Evolutionary conservation across 2,888 invertebrate genomes (phyloP), one percentile per base, ranked within the genome.

Genomic region (Synergus japonicus): DNA sequence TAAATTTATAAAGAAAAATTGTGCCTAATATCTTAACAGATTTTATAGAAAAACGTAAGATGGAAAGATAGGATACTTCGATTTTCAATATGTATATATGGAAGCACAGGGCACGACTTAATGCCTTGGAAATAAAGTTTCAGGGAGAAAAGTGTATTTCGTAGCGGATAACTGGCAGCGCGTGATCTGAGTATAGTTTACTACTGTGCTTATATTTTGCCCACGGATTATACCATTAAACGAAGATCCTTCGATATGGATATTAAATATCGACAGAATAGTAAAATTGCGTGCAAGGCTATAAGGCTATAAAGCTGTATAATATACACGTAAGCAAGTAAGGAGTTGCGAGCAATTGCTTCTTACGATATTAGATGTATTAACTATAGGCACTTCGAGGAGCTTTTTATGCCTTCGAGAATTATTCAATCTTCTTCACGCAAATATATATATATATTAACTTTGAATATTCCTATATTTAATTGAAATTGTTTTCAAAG

Each of bases 191-290:
- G 78, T 81, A 79, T 82, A 81, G 54, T 54, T 54, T n/a, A 54
- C 54, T n/a, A 54, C 54, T 9, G n/a, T 78, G 81, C 84, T 81
- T 82, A 80, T 66, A 85, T 83, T 83, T 84, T 84, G 79, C 78
- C 81, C 80, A 81, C 78, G 80, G 81, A 87, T 88, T 86, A 87
- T 87, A 84, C 86, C 83, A 87, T 88, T 88, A 87, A 84, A 80
- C 29, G 78, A 78, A 85, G 85, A 86, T 86, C 84, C 83, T 83
- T 83, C 80, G 84, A 85, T 86, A 86, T 86, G 85, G 86, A 86
- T 86, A 86, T 86, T 87, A 85, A 87, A 87, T 86, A 86, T 86
- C 84, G 81, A 83, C 76, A 78, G 77, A 78, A 79, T 80, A 76
- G 69, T 81, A 78, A 81, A 82, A 82, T 81, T 83, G 82, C 82